These are phyloP conservation scores for Megaustenia siamemsis DNA, from an alignment of 2,888 invertebrate genomes.

Conservation along the genomic window DNA sequence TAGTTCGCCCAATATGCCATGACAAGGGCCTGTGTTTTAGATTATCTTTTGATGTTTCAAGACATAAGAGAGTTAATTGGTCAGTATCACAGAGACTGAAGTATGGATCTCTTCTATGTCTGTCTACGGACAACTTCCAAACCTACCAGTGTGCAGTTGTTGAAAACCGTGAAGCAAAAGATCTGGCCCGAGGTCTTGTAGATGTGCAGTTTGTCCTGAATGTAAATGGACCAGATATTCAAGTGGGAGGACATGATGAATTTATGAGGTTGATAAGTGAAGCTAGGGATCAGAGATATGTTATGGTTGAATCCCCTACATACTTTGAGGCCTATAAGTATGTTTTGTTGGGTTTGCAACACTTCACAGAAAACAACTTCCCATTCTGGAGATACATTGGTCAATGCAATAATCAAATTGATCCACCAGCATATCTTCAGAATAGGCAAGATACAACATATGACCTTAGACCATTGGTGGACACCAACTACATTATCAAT, in stretches of 20 bases:
- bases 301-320: conserved; percentile 88
- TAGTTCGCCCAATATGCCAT: conserved; percentile 61
- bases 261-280: conserved; percentile 29
- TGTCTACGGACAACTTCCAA: conserved; percentile 86
- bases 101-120: conserved; percentile 87
- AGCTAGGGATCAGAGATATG: conserved; percentile 58
- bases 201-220: conserved; percentile 64
- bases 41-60: conserved; percentile 59
- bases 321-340: conserved; percentile 91
- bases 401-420: conserved; percentile 60
- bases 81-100: conserved; percentile 84
- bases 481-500: conserved; percentile 59
- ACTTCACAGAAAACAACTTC: conserved; percentile 79
- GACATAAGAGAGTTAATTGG: conserved; percentile 74
- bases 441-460: conserved; percentile 28
- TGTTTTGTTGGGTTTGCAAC: conserved; percentile 86
- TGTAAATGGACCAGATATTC: conserved; percentile 40
- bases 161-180: conserved; percentile 63
- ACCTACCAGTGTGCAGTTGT: conserved; percentile 86
- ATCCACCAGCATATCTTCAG: conserved; percentile 64
- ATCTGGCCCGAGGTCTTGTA: conserved; percentile 66
- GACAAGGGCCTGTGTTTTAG: conserved; percentile 63
- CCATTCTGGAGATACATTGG: conserved; percentile 69
- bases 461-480: conserved; percentile 64
- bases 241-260: conserved; percentile 41